These are phyloP conservation scores for Stichopus chloronotus DNA, from an alignment of 35 echinoderm and acorn worm species.

Conservation along the genomic window DNA sequence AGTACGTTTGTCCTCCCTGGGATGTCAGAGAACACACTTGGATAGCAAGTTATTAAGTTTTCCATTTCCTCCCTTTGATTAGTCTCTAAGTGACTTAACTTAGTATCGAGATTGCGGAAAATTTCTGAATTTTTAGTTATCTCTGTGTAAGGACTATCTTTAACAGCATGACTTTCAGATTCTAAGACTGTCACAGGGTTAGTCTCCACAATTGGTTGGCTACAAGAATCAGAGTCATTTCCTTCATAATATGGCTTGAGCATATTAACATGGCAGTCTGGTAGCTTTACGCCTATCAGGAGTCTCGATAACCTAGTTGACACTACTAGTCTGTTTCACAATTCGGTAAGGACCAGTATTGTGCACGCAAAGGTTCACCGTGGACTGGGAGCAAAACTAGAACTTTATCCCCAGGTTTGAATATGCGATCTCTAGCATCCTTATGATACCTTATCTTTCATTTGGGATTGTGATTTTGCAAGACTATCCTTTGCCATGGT, in stretches of 20 bases:
- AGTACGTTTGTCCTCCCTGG: too few species aligned
- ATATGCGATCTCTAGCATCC: constrained; percentile 18
- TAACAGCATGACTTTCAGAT: too few species aligned
- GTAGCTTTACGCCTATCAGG: constrained; percentile 67
- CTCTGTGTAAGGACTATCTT: too few species aligned
- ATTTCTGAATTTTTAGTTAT: too few species aligned
- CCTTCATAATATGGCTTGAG: constrained; percentile 71
- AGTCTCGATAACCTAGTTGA: constrained; percentile 62
- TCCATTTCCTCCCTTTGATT: not conserved
- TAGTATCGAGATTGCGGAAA: too few species aligned
- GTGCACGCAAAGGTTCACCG: constrained; percentile 54
- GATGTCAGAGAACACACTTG: too few species aligned
- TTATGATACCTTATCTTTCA: constrained; percentile 26
- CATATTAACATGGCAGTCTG: constrained; percentile 75
- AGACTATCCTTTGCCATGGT: constrained; percentile 2
- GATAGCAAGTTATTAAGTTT: too few species aligned
- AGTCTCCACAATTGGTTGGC: too few species aligned
- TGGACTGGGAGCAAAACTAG: constrained; percentile 68
- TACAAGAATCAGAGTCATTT: too few species aligned
- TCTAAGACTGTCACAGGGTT: too few species aligned
- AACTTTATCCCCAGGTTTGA: constrained; percentile 64
- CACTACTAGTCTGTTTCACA: constrained; percentile 12
- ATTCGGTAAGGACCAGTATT: constrained; percentile 62
- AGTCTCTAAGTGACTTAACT: not conserved
- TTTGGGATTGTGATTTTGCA: constrained; percentile 12